Evolutionary conservation across 2,888 invertebrate species (phyloP).

Genomic region (Coelinius sp.): DNA sequence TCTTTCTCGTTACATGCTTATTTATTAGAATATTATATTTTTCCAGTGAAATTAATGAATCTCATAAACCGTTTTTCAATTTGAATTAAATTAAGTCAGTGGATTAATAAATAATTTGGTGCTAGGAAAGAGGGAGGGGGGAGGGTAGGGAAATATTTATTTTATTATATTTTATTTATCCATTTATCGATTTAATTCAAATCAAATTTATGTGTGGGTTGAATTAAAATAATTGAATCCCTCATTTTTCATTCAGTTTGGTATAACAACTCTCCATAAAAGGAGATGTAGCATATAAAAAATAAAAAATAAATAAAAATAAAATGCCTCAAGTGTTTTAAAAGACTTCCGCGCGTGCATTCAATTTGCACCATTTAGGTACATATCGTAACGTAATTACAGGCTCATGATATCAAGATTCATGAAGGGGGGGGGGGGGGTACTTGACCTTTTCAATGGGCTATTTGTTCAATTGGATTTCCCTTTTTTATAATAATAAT

Average conservation of each 20-base stretch:
- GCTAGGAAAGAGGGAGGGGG: too few relatives aligned
- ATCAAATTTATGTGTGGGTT: not conserved
- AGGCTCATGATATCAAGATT: conserved; percentile 2
- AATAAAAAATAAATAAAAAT: not conserved
- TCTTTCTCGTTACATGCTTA: not conserved
- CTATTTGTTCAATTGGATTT: not conserved
- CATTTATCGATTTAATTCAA: too few relatives aligned
- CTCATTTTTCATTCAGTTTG: not conserved
- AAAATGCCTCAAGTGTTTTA: not conserved
- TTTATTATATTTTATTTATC: too few relatives aligned
- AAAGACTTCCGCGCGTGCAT: conserved; percentile 13
- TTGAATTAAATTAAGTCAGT: too few relatives aligned
- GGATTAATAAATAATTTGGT: too few relatives aligned
- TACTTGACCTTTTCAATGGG: not conserved
- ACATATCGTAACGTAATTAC: conserved; percentile 15
- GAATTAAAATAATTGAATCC: not conserved
- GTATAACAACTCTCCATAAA: not conserved
- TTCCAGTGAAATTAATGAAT: too few relatives aligned
- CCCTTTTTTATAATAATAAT: too few relatives aligned
- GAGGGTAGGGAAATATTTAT: too few relatives aligned
- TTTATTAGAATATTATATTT: too few relatives aligned
- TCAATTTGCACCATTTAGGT: conserved; percentile 15
- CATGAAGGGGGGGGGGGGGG: not conserved
- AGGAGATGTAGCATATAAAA: not conserved
- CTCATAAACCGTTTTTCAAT: too few relatives aligned